These are phyloP conservation scores for Drosophila kepulauana DNA, from an alignment of 1,140 invertebrate genomes.

Conservation along the genomic window DNA sequence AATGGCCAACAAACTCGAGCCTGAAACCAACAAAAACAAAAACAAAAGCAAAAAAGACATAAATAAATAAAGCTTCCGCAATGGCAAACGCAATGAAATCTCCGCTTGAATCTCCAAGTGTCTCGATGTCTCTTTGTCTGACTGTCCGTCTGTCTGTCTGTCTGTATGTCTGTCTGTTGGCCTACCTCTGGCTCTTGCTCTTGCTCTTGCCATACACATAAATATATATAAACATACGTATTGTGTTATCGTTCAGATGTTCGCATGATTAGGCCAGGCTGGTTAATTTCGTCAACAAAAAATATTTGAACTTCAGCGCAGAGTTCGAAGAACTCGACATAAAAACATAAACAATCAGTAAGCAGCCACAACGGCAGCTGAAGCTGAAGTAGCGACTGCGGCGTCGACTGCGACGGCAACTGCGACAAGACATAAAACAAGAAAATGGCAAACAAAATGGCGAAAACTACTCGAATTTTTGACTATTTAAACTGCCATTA, in stretches of 20 bases:
- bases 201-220: too few relatives aligned
- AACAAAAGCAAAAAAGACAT: constrained; percentile 22
- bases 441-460: constrained; percentile 51
- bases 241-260: constrained; percentile 48
- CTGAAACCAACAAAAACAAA: constrained; percentile 15
- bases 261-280: constrained; percentile 43
- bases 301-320: constrained; percentile 49
- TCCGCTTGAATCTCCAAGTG: constrained; percentile 21
- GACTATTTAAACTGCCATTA: constrained; percentile 36
- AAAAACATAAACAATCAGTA: constrained; percentile 49
- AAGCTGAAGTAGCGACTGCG: constrained; percentile 9
- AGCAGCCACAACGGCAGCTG: constrained; percentile 7
- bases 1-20: constrained; percentile 29
- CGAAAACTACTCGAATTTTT: constrained; percentile 41
- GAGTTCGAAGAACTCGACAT: constrained; percentile 55
- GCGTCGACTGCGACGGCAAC: not conserved
- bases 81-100: constrained; percentile 43
- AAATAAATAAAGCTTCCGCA: constrained; percentile 51
- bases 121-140: constrained; percentile 7
- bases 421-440: constrained; percentile 21
- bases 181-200: not conserved
- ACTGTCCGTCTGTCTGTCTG: not conserved
- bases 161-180: constrained; percentile 7
- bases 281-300: constrained; percentile 44
- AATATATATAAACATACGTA: not conserved